phyloP scores from a whole-genome alignment of 2,888 invertebrate genomes.

The Achlya flavicornis region DNA sequence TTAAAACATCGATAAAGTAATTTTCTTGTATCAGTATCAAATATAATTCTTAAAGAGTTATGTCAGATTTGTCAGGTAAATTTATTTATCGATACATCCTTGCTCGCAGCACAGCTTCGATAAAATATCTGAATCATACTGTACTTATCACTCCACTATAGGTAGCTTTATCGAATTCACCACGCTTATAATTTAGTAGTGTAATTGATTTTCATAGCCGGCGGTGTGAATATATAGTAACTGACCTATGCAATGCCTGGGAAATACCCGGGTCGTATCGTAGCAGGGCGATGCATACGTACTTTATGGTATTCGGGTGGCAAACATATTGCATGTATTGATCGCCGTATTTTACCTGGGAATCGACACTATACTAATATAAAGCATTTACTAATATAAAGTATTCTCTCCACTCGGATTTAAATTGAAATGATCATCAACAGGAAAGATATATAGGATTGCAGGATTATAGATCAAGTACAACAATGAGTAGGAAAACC shows the following conservation, averaged over 20 bases:
- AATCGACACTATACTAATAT: constrained; percentile 16
- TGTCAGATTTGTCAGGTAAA: too few relatives aligned
- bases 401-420: constrained; percentile 31
- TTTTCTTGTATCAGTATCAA: too few relatives aligned
- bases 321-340: constrained; percentile 62
- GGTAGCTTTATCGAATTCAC: constrained; percentile 12
- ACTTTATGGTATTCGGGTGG: constrained; percentile 47
- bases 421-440: neutral
- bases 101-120: neutral
- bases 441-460: constrained; percentile 21
- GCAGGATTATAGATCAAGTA: constrained; percentile 39
- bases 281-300: constrained; percentile 64
- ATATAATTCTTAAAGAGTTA: too few relatives aligned
- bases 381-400: constrained; percentile 20
- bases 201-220: constrained; percentile 23
- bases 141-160: neutral
- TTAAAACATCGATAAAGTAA: too few relatives aligned
- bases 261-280: constrained; percentile 41
- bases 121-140: neutral
- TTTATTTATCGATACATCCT: too few relatives aligned
- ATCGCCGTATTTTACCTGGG: constrained; percentile 35
- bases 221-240: constrained; percentile 49
- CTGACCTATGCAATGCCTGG: constrained; percentile 67
- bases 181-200: constrained; percentile 9
- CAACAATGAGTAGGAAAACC: constrained; percentile 68